Percentiles rank a stretch among this genome's conserved stretches.
These are phyloP conservation scores for Bucorvus abyssinicus DNA, from an alignment of 2,797 vertebrate genomes.

Conservation along the genomic window DNA sequence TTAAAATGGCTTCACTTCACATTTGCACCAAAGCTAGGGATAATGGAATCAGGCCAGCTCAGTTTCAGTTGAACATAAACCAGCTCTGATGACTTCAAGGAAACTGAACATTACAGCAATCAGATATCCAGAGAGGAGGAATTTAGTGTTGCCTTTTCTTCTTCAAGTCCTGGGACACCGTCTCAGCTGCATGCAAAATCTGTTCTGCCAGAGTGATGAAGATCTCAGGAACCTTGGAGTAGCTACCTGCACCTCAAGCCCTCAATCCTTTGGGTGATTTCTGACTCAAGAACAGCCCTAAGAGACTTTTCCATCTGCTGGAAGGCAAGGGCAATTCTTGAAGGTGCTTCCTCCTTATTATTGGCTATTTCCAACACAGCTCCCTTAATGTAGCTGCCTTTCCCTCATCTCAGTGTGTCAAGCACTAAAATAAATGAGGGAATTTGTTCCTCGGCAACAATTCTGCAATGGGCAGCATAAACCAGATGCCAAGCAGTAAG, in stretches of 20 bases:
- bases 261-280: rapidly evolving
- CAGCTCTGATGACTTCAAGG: conserved; percentile 26
- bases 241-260: neutral
- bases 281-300: neutral
- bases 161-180: neutral
- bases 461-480: neutral
- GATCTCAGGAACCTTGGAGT: neutral
- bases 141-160: neutral
- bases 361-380: neutral
- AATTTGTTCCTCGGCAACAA: neutral
- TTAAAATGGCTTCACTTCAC: neutral
- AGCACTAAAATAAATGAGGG: neutral
- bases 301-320: neutral
- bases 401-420: neutral
- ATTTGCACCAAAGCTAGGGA: neutral
- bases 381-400: neutral
- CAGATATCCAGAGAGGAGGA: conserved; percentile 30
- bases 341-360: neutral
- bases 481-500: neutral
- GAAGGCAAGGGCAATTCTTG: neutral
- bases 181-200: neutral
- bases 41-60: neutral
- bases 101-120: conserved; percentile 35
- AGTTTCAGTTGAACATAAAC: conserved; percentile 54
- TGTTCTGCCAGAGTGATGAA: neutral